phyloP scores from a whole-genome alignment of 2,113 vertebrate species.

The Phodopus roborovskii region DNA sequence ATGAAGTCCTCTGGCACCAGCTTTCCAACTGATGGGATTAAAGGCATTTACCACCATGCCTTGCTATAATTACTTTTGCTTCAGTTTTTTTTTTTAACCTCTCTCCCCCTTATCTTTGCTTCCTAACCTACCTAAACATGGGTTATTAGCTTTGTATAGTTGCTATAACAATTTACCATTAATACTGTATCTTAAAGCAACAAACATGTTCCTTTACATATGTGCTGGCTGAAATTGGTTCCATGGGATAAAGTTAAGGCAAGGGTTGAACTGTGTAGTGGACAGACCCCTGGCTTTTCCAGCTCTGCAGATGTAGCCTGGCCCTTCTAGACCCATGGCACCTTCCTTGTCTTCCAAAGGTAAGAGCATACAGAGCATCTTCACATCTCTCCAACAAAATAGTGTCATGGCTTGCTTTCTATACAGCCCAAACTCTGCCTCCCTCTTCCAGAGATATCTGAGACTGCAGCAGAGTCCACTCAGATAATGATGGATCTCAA shows the following conservation, averaged over 20 bases:
- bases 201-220: background rate
- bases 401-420: background rate
- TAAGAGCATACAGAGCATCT: background rate
- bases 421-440: background rate
- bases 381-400: background rate
- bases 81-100: background rate
- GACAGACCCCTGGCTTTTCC: background rate
- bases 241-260: background rate
- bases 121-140: background rate
- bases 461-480: background rate
- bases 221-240: background rate
- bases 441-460: background rate
- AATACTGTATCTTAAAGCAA: slow-evolving; percentile 12
- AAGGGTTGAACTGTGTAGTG: background rate
- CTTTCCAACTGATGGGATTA: background rate
- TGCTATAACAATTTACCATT: background rate
- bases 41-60: background rate
- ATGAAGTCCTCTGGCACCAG: background rate
- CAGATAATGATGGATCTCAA: background rate
- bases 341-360: background rate
- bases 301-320: background rate
- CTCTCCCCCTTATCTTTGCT: background rate
- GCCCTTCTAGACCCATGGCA: background rate
- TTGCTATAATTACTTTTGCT: background rate
- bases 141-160: background rate